These are phyloP conservation scores for Heliothis peltigera DNA, from an alignment of 2,888 invertebrate species.

Conservation along the genomic window DNA sequence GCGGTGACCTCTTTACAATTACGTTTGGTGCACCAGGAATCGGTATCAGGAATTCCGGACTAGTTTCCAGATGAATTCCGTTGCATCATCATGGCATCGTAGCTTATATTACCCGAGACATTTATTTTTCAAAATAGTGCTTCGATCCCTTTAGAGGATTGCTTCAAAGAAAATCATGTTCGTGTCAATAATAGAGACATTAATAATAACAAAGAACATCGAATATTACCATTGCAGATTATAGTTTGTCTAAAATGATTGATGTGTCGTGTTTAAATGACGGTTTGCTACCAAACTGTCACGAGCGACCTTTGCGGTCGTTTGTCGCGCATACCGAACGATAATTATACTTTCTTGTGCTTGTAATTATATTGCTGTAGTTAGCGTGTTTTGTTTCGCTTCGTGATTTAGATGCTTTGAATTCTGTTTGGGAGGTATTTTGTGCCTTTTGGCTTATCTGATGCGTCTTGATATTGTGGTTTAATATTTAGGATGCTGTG, in stretches of 20 bases:
- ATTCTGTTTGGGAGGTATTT: conserved; percentile 10
- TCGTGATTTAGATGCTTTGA: conserved; percentile 30
- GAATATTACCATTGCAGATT: neutral
- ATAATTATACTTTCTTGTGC: conserved; percentile 60
- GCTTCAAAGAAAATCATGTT: too few relatives aligned
- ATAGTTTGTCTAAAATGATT: conserved; percentile 38
- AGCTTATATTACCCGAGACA: too few relatives aligned
- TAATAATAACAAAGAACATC: conserved; percentile 7
- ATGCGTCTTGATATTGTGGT: neutral
- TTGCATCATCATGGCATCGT: conserved; percentile 14
- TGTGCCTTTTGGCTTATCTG: conserved; percentile 5
- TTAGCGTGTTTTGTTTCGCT: conserved; percentile 41
- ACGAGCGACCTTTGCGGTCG: conserved; percentile 69
- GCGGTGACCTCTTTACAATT: conserved; percentile 36
- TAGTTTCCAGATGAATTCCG: conserved; percentile 37
- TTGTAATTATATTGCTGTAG: conserved; percentile 46
- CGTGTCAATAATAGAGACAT: neutral
- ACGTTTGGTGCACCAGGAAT: conserved; percentile 20
- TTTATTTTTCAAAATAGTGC: too few relatives aligned
- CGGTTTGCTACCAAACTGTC: conserved; percentile 53
- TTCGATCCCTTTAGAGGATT: too few relatives aligned
- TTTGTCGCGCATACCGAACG: conserved; percentile 59
- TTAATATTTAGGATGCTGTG: neutral
- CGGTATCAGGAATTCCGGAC: conserved; percentile 36
- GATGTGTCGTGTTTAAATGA: conserved; percentile 55